Evolutionary conservation across 2,888 invertebrate genomes (phyloP), one percentile per base, ranked within the genome.

Genomic region (Tenthredo scrophulariae): DNA sequence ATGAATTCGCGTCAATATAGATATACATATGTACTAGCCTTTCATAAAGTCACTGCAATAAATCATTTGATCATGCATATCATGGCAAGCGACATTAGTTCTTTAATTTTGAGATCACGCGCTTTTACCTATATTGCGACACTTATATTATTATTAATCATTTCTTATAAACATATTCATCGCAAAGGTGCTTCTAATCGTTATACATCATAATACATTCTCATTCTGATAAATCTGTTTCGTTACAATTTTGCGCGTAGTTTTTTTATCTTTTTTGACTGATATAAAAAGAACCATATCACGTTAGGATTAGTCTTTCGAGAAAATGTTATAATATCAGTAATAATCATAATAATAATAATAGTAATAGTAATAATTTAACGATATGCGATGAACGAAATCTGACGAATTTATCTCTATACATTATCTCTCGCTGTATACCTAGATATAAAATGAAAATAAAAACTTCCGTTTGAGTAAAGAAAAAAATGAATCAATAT

Each of bases 91-190:
- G 85, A 75, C 67, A 77, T 50, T 15, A 29, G 9, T 62, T 72
- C 58, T 82, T 83, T 58, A 84, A 86, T 46, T 85, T 87, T 90
- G 90, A 90, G 90, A 90, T 90, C 90, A 89, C 89, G 84, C 87
- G 85, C 86, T 80, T 79, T 83, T 86, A 84, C 85, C 80, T 87
- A 86, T 80, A 86, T 85, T 86, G 86, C 84, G 82, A 79, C 83
- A 85, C 86, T 75, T 84, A 75, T 84, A 75, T 85, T 70, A 67
- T 33, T 67, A 67, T 33, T 67, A 26, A 85, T 80, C 79, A 85
- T 86, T 75, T 18, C 84, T 85, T 85, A 87, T 84, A 7, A 83
- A 54, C 29, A 84, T 67, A 26, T 79, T 83, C 37, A 58, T 74
- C 70, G 62, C 43, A 50, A 62, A 79, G 54, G 75, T 85, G 37